Base-by-base conservation (phyloP, 2,113 vertebrate genomes). In the Aptenodytes patagonicus region DNA sequence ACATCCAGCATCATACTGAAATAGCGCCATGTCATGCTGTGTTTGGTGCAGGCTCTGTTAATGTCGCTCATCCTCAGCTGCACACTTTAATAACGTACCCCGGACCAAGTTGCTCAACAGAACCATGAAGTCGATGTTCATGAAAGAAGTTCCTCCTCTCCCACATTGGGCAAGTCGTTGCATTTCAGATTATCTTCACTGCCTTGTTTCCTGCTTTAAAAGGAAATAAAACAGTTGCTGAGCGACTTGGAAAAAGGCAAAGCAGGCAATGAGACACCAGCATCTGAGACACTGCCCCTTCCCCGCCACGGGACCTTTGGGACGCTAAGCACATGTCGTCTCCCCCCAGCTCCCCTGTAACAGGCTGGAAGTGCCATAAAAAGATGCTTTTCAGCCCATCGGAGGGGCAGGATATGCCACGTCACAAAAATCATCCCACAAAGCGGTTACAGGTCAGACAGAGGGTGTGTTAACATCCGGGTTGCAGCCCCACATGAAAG, bases 91-190 rank as follows among this genome's bases (percentile, higher is more conserved):
- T 15, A 16, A 57, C 11, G 32, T 64, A 93, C 89, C 29, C 26
- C 21, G 16, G 69, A 24, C 54, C 12, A 1, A 75, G 75, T 9
- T 82, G 90, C 86, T 84, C 93, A 58, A 78, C 47, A 94, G 94
- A 93, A 93, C 94, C 61, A 0, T 12, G 0, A 36, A 17, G 71
- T 72, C 2, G 5, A 28, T 8, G 51, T 54, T 99, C 99, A 99
- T 14, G 98, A 99, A 89, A 99, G 98, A 90, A 98, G 97, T 93
- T 99, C 99, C 62, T 99, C 98, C 95, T 99, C 99, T 93, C 98
- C 99, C 73, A 98, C 98, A 6, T 98, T 98, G 95, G 99, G 98
- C 94, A 98, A 98, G 75, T 99, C 98, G n/a, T 98, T 96, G 76
- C 97, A 98, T 93, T 91, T 98, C 91, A 98, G 94, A 72, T 98